phyloP scores from a whole-genome alignment of 2,797 vertebrate genomes.

The Loriculus beryllinus region DNA sequence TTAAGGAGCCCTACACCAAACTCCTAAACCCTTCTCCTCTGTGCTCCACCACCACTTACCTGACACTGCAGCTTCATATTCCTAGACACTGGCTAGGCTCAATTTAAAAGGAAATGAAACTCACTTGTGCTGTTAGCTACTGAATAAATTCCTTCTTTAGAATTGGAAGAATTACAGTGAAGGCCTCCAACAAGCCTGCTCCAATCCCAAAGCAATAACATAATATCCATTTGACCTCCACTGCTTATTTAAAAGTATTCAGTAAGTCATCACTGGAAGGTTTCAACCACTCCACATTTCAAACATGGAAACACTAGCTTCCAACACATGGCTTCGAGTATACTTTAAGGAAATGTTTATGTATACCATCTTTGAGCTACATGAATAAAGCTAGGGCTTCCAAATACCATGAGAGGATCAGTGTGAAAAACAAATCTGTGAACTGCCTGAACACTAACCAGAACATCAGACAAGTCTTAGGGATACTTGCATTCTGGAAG shows the following conservation, averaged over 20 bases:
- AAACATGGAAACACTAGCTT: background rate
- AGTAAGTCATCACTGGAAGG: background rate
- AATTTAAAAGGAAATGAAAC: background rate
- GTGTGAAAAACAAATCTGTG: background rate
- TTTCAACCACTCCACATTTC: background rate
- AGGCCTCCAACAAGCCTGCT: background rate
- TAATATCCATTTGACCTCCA: background rate
- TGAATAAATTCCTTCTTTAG: background rate
- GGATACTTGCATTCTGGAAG: background rate
- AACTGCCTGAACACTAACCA: background rate
- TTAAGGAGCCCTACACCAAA: background rate
- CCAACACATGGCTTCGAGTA: background rate
- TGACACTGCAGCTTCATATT: background rate
- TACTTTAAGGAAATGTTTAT: constrained; percentile 4
- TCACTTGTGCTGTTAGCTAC: background rate
- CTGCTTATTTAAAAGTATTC: background rate
- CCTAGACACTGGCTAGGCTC: background rate
- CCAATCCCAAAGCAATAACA: background rate
- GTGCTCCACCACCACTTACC: background rate
- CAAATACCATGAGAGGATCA: background rate
- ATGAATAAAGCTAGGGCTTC: background rate
- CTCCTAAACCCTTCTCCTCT: background rate
- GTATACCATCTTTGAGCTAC: background rate
- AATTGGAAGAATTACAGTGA: background rate
- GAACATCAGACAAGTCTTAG: background rate